Evolutionary conservation across 2,888 invertebrate genomes (phyloP), one percentile per base, ranked within the genome.

Genomic region (Synanthedon myopaeformis): DNA sequence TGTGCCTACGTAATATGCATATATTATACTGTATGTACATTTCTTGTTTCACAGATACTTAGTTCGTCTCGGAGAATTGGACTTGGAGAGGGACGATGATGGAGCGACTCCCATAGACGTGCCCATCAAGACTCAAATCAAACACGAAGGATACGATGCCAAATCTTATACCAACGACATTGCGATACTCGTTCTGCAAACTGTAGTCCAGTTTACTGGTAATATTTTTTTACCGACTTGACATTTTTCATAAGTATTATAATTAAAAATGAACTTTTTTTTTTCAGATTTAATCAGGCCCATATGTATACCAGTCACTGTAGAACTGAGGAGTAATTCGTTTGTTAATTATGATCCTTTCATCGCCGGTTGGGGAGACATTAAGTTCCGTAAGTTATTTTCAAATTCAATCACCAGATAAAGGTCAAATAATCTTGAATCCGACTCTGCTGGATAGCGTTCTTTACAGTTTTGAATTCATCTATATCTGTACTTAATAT

Each of bases 311-410:
- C 96, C 96, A 0, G 72, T 83, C 12, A 74, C 82, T 10, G 74
- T 81, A 0, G 83, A 89, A 4, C 66, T 92, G 49, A 81, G 90
- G 50, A 72, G 84, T 0, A 89, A 81, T 51, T 82, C 79, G 12
- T 92, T 89, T 64, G 90, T 86, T 19, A 86, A 85, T 62, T 88
- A 87, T 55, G 88, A 81, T 58, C 93, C 94, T 0, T 91, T 93
- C 65, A 89, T 96, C 4, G 94, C 94, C 23, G 96, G 96, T 17
- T 96, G 96, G 95, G 96, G 96, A 12, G 89, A 93, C 8, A 78
- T 90, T 0, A 76, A 87, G 53, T 92, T 90, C 74, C 89, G 94
- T 94, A 84, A 91, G 92, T 90, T 12, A 49, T 45, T 14, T 17
- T 17, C 19, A 23, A 14, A 51, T 17, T 17, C n/a, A 10, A 35